These are phyloP conservation scores for Lithophane semibrunnea DNA, from an alignment of 2,888 invertebrate genomes.

Conservation along the genomic window DNA sequence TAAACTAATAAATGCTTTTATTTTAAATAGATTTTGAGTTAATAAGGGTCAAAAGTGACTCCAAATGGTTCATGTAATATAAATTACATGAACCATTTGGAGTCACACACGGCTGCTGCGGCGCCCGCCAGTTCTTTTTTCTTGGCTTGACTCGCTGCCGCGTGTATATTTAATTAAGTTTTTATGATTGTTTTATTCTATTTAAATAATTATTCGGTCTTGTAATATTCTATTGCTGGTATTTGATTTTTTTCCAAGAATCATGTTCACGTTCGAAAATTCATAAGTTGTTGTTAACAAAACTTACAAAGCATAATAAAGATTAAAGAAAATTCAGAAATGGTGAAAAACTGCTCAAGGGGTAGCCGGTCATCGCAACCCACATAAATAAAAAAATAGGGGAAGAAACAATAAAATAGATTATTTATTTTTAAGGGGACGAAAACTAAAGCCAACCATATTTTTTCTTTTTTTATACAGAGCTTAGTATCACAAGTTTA, in stretches of 20 bases:
- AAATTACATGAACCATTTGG: too few relatives aligned
- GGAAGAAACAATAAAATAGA: not conserved
- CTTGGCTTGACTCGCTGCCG: too few relatives aligned
- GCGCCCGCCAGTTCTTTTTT: too few relatives aligned
- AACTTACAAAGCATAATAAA: not conserved
- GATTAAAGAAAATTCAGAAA: constrained; percentile 1
- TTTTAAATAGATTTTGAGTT: too few relatives aligned
- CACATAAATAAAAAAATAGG: constrained; percentile 28
- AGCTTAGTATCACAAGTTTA: not conserved
- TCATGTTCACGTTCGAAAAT: not conserved
- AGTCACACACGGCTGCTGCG: too few relatives aligned
- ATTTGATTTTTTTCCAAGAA: not conserved
- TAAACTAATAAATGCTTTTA: too few relatives aligned
- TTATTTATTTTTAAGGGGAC: not conserved
- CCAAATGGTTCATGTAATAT: too few relatives aligned
- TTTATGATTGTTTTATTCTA: not conserved
- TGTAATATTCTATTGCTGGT: not conserved
- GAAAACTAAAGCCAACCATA: not conserved
- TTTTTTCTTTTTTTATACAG: too few relatives aligned
- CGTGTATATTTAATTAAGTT: too few relatives aligned
- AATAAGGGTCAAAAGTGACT: too few relatives aligned
- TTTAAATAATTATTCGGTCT: not conserved
- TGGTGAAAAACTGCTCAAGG: not conserved
- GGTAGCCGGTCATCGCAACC: not conserved
- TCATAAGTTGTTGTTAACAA: not conserved